Percentiles rank a stretch among this genome's conserved stretches.
These are phyloP conservation scores for Rhynchonycteris naso DNA, from an alignment of 2,797 vertebrate genomes.

Conservation along the genomic window DNA sequence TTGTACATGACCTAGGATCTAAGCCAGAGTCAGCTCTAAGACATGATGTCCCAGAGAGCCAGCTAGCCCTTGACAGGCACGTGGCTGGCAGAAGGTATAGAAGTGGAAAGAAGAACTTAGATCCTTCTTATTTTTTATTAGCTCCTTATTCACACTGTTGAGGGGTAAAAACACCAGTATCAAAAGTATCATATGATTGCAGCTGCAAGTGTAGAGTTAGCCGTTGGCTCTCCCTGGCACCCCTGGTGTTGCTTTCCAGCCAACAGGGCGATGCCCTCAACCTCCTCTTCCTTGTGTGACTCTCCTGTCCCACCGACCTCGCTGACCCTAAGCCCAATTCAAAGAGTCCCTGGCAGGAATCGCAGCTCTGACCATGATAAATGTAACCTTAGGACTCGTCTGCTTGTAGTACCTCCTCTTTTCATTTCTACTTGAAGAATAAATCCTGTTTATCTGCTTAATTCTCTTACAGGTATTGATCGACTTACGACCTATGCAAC, in stretches of 20 bases:
- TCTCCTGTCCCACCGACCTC: neutral
- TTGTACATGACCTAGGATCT: neutral
- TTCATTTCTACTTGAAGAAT: conserved; percentile 14
- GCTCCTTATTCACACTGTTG: neutral
- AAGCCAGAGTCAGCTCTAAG: conserved; percentile 4
- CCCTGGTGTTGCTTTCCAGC: neutral
- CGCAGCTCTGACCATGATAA: neutral
- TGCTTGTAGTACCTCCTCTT: neutral
- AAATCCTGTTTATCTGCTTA: neutral
- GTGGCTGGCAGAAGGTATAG: neutral
- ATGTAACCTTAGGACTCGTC: neutral
- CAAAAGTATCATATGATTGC: neutral
- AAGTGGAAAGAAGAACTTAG: neutral
- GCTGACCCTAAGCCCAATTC: neutral
- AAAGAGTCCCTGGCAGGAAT: neutral
- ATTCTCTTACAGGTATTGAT: no score
- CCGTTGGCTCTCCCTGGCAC: neutral
- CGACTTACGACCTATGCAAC: no score
- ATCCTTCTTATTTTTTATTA: neutral
- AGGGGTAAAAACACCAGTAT: neutral
- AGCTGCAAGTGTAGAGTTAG: neutral
- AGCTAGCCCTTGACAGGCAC: neutral
- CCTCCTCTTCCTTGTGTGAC: neutral
- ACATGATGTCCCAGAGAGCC: neutral
- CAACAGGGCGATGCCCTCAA: neutral